Evolutionary conservation across 1,140 invertebrate genomes (phyloP), one percentile per base, ranked within the genome.

Genomic region (Pseudomyrmex concolor): DNA sequence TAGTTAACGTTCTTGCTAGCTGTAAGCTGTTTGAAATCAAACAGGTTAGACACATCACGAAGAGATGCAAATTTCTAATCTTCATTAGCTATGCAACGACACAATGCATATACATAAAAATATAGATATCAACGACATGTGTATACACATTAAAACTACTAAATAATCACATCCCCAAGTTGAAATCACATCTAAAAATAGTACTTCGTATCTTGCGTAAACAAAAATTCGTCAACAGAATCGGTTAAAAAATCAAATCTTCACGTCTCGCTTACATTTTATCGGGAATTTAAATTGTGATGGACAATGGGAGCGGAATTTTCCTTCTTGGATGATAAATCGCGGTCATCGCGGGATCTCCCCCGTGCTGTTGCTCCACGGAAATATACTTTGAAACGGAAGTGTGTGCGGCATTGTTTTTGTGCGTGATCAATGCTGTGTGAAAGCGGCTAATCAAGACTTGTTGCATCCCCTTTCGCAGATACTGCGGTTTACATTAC

Each of bases 131-230:
- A 51, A 77, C n/a, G 12, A 59, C 3, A 4, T 71, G 19, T 25
- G 8, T 25, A 7, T 7, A 34, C 34, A 34, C 34, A 34, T 34
- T 34, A 7, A 34, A 34, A 34, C 34, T 34, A 34, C 34, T 7
- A 34, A 34, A 0, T 34, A 34, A 34, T 34, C 34, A 34, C 34
- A 34, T 34, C 34, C 34, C 13, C 19, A 54, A 22, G 13, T 22
- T 15, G 70, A 66, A 80, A 80, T 80, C 76, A 80, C 12, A 34
- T 80, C 54, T 22, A 25, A 80, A 43, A 80, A 80, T 80, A 78
- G 43, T 59, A 34, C 34, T 34, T 7, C 5, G 5, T 34, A 34
- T 2, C 25, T 17, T 17, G 25, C 9, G 9, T 48, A 25, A 9
- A 8, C 5, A 9, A 1, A 34, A 34, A 34, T 34, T 34, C 15